Base-by-base conservation (phyloP, 2,888 invertebrate genomes). In the Dynastes tityus region DNA sequence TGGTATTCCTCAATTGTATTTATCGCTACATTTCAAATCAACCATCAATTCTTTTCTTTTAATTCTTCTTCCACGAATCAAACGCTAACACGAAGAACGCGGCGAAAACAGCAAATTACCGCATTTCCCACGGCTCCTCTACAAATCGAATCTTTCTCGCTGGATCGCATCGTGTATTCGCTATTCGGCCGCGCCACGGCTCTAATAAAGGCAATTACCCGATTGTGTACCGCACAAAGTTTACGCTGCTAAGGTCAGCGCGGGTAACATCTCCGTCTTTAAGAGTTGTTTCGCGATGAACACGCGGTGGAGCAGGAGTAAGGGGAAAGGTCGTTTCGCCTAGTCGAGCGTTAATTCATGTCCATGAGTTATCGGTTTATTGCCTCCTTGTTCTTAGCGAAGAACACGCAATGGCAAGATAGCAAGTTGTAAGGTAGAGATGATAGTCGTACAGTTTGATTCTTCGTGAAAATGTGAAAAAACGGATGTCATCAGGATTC, bases 281-380 rank as follows among this genome's bases (percentile, higher is more conserved):
- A 32, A 2, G 45, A 9, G 45, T 11, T 9, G 11, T 45, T 45
- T 9, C 45, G 6, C 45, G 45, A 11, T 2, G 45, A 45, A 45
- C 9, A 45, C 45, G 45, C 8, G 8, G 45, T 1, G 11, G 9
- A 63, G 11, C n/a, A 63, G 22, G 4, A 22, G 22, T 22, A 55
- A 16, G 55, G 22, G 55, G 22, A 55, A 22, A 55, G 55, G 63
- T 27, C 29, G 63, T 9, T 32, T 13, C 13, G 13, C 32, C 49
- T 68, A 68, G 51, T 51, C 68, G 29, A 68, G 68, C 68, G 68
- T 51, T 68, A 68, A 68, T 68, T 68, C 49, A 51, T 32, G 32
- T 32, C 5, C 32, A 32, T 68, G 68, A 68, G 49, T 68, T 68
- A 68, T 68, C 68, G 68, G 68, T 68, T 68, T 68, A 29, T 68